Evolutionary conservation across 1,140 invertebrate genomes (phyloP).

Genomic region (Drosophila baimaii): DNA sequence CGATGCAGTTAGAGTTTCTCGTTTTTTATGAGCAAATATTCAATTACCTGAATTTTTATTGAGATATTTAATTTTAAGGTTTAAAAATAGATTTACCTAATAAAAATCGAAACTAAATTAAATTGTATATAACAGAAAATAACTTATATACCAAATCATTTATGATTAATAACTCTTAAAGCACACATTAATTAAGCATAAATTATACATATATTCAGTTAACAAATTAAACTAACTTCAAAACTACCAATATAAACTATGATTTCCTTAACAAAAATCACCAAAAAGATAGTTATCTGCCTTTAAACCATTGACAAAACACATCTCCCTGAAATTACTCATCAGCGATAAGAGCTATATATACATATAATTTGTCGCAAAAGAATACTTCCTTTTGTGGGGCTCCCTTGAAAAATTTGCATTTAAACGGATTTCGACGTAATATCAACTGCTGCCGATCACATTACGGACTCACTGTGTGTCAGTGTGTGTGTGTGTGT

Average conservation of each 20-base stretch:
- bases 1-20: background rate
- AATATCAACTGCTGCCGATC: constrained; percentile 61
- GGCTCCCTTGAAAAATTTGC: constrained; percentile 33
- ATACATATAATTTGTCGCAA: constrained; percentile 31
- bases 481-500: constrained; percentile 11
- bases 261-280: background rate
- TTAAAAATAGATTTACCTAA: background rate
- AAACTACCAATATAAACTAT: background rate
- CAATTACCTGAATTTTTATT: background rate
- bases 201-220: too few species aligned
- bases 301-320: background rate
- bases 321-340: background rate
- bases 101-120: too few species aligned
- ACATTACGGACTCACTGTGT: constrained; percentile 57
- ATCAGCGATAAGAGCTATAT: constrained; percentile 4
- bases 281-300: background rate
- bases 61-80: background rate
- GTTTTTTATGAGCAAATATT: background rate
- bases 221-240: too few species aligned
- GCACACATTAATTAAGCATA: too few species aligned
- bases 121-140: too few species aligned
- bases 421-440: constrained; percentile 30
- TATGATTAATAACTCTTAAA: too few species aligned
- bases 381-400: constrained; percentile 15
- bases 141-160: too few species aligned